Percentiles rank a stretch among this genome's conserved stretches.
phyloP scores from a whole-genome alignment of 2,888 invertebrate species.

The Lasioglossum villosulum region DNA sequence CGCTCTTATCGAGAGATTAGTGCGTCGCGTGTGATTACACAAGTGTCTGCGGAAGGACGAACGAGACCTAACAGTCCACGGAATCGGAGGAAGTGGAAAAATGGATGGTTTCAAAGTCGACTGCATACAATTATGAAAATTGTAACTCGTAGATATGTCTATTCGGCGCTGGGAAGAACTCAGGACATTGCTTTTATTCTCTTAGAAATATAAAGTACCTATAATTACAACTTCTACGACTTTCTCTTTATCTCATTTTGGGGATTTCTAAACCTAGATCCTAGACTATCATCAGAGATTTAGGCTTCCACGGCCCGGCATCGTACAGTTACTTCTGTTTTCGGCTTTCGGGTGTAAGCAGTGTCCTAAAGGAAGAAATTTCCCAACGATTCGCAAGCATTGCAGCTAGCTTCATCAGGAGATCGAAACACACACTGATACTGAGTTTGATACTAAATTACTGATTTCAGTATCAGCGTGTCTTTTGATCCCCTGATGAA shows the following conservation, averaged over 20 bases:
- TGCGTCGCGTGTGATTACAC: neutral
- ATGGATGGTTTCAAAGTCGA: neutral
- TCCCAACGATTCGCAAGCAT: too few species aligned
- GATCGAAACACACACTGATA: too few species aligned
- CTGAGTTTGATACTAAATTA: too few species aligned
- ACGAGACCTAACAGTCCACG: neutral
- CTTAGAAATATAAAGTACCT: neutral
- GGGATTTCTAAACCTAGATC: neutral
- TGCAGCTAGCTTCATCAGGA: too few species aligned
- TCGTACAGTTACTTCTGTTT: too few species aligned
- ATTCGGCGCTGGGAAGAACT: too few species aligned
- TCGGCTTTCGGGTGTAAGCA: too few species aligned
- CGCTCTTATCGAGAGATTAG: slow-evolving; percentile 7
- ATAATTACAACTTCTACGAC: neutral
- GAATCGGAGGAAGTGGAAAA: neutral
- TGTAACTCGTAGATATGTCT: neutral
- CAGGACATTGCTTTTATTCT: neutral
- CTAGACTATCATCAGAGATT: too few species aligned
- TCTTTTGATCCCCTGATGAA: too few species aligned
- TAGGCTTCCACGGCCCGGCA: too few species aligned
- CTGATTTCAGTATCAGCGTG: too few species aligned
- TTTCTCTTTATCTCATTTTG: neutral
- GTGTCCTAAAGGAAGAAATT: too few species aligned
- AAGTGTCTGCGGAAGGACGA: slow-evolving; percentile 1
- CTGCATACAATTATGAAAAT: neutral